Percentiles rank a stretch among this genome's conserved stretches.
Conservation (phyloP, 2,888 invertebrate species). For the Pachliopta kotzebuea region DNA sequence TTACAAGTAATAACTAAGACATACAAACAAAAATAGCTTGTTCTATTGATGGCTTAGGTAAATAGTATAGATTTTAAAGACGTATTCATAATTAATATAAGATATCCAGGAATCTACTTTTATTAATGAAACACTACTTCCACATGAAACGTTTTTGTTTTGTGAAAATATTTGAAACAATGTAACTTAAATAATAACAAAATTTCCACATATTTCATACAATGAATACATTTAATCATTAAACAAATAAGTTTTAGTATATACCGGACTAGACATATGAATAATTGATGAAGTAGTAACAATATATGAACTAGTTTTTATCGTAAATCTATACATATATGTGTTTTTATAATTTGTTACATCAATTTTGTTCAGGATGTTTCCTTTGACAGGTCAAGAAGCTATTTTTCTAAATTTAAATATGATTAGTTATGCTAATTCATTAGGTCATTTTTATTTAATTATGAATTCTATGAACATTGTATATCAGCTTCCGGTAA, state of each 20-base stretch:
- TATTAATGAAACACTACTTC: no score
- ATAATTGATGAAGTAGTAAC: background rate
- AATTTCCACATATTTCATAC: background rate
- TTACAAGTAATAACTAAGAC: no score
- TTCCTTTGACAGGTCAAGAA: background rate
- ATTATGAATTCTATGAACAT: no score
- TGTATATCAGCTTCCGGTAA: no score
- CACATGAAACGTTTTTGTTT: no score
- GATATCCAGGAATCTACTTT: no score
- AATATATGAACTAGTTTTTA: constrained; percentile 2
- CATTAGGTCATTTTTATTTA: background rate
- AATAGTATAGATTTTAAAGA: no score
- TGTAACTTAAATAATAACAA: background rate
- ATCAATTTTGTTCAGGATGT: background rate
- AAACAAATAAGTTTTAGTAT: background rate
- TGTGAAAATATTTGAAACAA: background rate
- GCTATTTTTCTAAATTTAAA: background rate
- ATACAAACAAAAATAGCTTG: no score
- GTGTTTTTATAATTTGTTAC: background rate
- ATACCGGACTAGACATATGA: background rate
- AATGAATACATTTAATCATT: background rate
- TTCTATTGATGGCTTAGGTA: no score
- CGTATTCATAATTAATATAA: no score
- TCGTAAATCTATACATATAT: background rate
- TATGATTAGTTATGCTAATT: background rate